Evolutionary conservation across 1,140 invertebrate genomes (phyloP), one percentile per base, ranked within the genome.

Genomic region (Metopolophium dirhodum): DNA sequence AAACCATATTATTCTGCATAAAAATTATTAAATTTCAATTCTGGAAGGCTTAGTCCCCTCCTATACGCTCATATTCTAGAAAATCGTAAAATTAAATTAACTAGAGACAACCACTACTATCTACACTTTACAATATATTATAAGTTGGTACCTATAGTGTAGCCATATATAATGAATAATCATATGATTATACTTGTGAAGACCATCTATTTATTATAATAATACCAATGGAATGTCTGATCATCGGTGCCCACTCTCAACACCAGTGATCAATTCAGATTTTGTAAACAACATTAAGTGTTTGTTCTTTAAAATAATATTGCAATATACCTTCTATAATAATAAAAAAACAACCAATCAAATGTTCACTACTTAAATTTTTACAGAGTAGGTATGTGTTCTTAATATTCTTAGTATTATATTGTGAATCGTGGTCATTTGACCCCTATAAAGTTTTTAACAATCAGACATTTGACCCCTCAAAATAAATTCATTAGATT

Each of bases 261-360:
- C 22, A 85, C 9, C 37, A 85, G 9, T 85, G 83, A 45, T 85
- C 23, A 85, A 85, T 45, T 85, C 37, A 6, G 37, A 41, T 85
- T 85, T 85, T 85, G 83, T 85, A 85, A 85, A 85, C 83, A 85
- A 45, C 83, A 45, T 85, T 85, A 85, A 85, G 35, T 77, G 61
- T 77, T 77, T 77, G 61, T 30, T n/a, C 30, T 77, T 77, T 77
- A 77, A 77, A 77, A 77, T 77, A 68, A n/a, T 77, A 77, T 77
- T 77, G 61, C n/a, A 77, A 77, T 77, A 77, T 77, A n/a, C n/a
- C 61, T 77, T n/a, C 30, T 77, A 77, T 77, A 54, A 77, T 18
- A 77, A 77, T n/a, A 77, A 77, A 77, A 77, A 77, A 77, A 77
- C n/a, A 77, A 77, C 30, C 30, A 77, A 77, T 77, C 61, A 83